phyloP scores from a whole-genome alignment of 2,888 invertebrate species.

The Pterostichus madidus region DNA sequence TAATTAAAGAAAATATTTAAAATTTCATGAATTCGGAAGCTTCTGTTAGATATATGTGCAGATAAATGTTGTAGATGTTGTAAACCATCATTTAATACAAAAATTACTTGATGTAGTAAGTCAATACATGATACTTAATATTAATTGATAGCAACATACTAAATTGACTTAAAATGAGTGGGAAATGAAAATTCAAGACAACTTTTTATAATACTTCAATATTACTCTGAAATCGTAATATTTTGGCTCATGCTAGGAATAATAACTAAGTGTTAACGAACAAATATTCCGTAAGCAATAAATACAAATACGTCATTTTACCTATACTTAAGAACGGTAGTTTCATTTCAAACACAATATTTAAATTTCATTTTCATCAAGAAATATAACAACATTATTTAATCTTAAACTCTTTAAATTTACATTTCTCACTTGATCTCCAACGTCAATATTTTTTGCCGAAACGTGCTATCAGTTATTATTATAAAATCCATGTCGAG shows the following conservation, averaged over 20 bases:
- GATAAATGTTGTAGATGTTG: constrained; percentile 47
- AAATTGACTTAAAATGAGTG: neutral
- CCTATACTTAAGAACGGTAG: no score
- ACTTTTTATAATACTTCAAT: no score
- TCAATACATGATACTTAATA: constrained; percentile 16
- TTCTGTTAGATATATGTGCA: constrained; percentile 33
- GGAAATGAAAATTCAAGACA: neutral
- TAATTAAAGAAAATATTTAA: neutral
- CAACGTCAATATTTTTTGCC: neutral
- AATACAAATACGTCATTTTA: no score
- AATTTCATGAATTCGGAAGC: constrained; percentile 30
- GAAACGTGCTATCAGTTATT: constrained; percentile 23
- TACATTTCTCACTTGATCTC: constrained; percentile 31
- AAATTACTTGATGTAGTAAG: constrained; percentile 21
- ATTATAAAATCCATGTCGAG: neutral
- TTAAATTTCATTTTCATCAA: no score
- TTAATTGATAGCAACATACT: constrained; percentile 21
- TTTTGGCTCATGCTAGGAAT: no score
- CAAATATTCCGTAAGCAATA: no score
- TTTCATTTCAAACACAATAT: no score
- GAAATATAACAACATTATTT: no score
- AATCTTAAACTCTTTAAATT: neutral
- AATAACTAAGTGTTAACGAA: no score
- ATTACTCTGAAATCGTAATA: no score
- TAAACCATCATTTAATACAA: constrained; percentile 18